Percentiles rank a stretch among this genome's conserved stretches.
These are phyloP conservation scores for Musca vetustissima DNA, from an alignment of 1,140 invertebrate species.

Conservation along the genomic window DNA sequence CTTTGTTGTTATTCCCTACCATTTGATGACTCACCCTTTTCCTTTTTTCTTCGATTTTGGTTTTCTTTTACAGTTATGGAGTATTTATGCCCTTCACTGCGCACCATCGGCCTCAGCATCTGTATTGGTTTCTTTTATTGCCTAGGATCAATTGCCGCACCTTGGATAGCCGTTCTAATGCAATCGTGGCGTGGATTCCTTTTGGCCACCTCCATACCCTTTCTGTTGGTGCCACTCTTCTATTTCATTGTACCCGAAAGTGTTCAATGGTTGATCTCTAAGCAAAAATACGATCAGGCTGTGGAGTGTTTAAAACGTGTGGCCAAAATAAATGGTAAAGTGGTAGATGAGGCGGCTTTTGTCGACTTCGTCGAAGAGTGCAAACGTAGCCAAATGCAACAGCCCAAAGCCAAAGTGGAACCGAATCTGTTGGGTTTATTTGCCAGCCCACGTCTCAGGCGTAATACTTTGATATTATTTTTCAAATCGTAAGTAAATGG, in stretches of 20 bases:
- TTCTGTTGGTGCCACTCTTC: slow-evolving; percentile 52
- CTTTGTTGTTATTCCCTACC: not conserved
- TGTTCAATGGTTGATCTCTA: slow-evolving; percentile 62
- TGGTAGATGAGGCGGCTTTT: slow-evolving; percentile 35
- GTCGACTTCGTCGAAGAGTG: slow-evolving; percentile 52
- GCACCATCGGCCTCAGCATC: slow-evolving; percentile 60
- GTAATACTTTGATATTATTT: slow-evolving; percentile 58
- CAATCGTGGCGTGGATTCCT: slow-evolving; percentile 58
- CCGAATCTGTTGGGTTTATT: slow-evolving; percentile 45
- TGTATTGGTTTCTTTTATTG: slow-evolving; percentile 62
- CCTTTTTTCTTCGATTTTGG: not conserved
- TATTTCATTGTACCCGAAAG: slow-evolving; percentile 61
- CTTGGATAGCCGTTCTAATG: slow-evolving; percentile 59
- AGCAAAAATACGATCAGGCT: slow-evolving; percentile 57
- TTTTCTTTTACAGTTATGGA: slow-evolving; percentile 57
- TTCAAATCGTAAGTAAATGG: slow-evolving; percentile 59
- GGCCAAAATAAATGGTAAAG: slow-evolving; percentile 58
- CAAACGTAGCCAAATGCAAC: slow-evolving; percentile 38
- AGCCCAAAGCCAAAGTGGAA: slow-evolving; percentile 27
- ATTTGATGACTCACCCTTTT: not conserved
- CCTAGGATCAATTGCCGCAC: slow-evolving; percentile 57
- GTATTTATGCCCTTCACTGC: slow-evolving; percentile 59
- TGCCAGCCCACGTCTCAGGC: slow-evolving; percentile 56
- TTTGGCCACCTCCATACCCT: slow-evolving; percentile 55
- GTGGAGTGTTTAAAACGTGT: slow-evolving; percentile 58